Evolutionary conservation across 2,113 vertebrate genomes (phyloP), one percentile per base, ranked within the genome.

Genomic region (Spea multiplicata): DNA sequence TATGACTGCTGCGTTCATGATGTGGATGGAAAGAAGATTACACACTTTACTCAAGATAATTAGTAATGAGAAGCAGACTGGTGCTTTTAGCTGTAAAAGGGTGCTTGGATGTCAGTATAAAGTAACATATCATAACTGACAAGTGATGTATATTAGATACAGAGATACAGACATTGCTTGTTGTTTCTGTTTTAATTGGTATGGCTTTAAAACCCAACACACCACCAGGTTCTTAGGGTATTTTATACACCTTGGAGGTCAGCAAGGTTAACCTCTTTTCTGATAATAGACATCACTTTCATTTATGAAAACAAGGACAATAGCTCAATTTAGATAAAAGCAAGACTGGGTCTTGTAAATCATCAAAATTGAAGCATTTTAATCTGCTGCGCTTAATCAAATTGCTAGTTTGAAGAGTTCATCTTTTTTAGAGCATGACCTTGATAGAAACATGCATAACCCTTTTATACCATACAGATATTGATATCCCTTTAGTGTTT

Each of bases 1-100:
- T 7, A 13, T 14, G 14, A 61, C n/a, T 61, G n/a, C 14, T 61
- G 5, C 1, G 30, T 93, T 91, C 93, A 90, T 92, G 87, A 89
- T 84, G 90, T 85, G 86, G 89, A 87, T 85, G 89, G 89, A 88
- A 88, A 89, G 89, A 89, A 93, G 92, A 93, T 93, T 92, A 93
- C 86, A 93, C 88, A 92, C 89, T 94, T 92, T 92, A 92, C 91
- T 89, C 91, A 93, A 89, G 89, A 91, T 92, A 92, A 92, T 93
- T 93, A 92, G 91, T 91, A 88, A 88, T 83, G 90, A 88, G 89
- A 86, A 89, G 53, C 87, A 83, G 89, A 83, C 87, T 87, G 87
- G 86, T 90, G 89, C 88, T 88, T 89, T 91, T 90, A 91, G 88
- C 88, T 88, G 88, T 91, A 91, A 91, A 91, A 88, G 16, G 77